phyloP scores from a whole-genome alignment of 2,797 vertebrate species.

The Phrynocephalus vlangalii region DNA sequence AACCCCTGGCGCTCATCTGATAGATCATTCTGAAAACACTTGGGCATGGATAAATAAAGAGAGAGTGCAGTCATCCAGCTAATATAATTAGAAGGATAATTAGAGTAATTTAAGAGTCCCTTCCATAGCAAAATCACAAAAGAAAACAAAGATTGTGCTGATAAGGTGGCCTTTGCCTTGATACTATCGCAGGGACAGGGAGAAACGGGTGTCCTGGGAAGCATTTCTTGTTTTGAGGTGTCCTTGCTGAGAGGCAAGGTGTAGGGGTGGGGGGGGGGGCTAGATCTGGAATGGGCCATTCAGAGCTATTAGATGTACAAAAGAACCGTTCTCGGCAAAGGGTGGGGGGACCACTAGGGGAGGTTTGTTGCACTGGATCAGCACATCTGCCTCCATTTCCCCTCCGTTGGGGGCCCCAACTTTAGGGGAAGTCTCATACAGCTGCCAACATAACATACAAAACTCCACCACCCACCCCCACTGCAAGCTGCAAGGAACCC shows the following conservation, averaged over 20 bases:
- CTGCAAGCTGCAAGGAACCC: slow-evolving; percentile 67
- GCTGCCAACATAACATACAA: slow-evolving; percentile 73
- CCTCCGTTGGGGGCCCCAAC: neutral
- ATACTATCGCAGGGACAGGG: neutral
- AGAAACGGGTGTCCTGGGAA: no score
- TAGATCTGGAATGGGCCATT: neutral
- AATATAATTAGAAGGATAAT: neutral
- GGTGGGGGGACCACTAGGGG: neutral
- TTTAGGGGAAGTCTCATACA: slow-evolving; percentile 67
- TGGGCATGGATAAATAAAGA: neutral
- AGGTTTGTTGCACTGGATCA: neutral
- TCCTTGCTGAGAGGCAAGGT: no score
- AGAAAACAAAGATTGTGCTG: neutral
- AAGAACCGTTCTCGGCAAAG: neutral
- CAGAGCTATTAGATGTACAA: neutral
- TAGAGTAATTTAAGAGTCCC: neutral
- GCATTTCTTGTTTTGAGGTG: no score
- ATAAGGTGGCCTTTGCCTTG: neutral
- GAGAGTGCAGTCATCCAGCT: slow-evolving; percentile 4
- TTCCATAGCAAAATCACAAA: neutral
- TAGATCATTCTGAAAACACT: neutral
- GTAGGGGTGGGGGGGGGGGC: no score
- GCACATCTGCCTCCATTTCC: neutral
- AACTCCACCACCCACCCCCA: slow-evolving; percentile 40
- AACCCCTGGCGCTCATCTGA: neutral